A percentile compares a stretch with the other conserved stretches of the same genome.
Evolutionary conservation across 2,113 vertebrate species (phyloP).

Genomic region (Phalacrocorax brasilianus): DNA sequence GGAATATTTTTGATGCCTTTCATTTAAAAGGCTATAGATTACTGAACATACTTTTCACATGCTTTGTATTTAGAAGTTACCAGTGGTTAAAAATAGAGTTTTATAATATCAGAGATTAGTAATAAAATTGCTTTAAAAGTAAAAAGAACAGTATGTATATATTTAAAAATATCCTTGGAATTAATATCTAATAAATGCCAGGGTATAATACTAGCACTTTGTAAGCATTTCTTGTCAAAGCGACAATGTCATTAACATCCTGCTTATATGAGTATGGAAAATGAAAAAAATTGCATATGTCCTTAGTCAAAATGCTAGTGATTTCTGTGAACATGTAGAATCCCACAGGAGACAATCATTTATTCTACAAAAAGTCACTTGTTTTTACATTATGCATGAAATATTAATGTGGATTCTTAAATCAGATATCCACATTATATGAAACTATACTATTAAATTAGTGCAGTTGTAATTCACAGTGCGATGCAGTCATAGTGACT

Average conservation of each 20-base stretch:
- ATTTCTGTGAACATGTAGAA: constrained; percentile 60
- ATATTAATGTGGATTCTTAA: constrained; percentile 2
- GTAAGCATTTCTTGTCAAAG: constrained; percentile 66
- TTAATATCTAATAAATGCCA: constrained; percentile 71
- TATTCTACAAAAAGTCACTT: constrained; percentile 20
- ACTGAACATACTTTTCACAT: constrained; percentile 70
- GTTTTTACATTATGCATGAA: constrained; percentile 6
- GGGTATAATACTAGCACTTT: constrained; percentile 76
- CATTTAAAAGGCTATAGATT: constrained; percentile 67
- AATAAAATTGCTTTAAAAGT: constrained; percentile 69
- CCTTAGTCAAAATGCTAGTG: constrained; percentile 44
- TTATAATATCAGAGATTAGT: constrained; percentile 73
- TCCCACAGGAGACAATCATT: constrained; percentile 76
- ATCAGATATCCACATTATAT: not conserved
- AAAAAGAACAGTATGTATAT: constrained; percentile 68
- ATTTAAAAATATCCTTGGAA: constrained; percentile 70
- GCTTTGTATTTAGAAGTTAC: constrained; percentile 72
- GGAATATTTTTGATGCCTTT: constrained; percentile 73
- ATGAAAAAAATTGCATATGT: not conserved
- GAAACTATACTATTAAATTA: constrained; percentile 1
- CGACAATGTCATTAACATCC: constrained; percentile 22
- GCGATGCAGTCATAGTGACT: not conserved
- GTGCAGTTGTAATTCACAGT: not conserved
- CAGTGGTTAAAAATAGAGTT: constrained; percentile 72
- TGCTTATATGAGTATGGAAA: constrained; percentile 40